phyloP scores from a whole-genome alignment of 2,113 vertebrate species.

The Platysteira castanea region DNA sequence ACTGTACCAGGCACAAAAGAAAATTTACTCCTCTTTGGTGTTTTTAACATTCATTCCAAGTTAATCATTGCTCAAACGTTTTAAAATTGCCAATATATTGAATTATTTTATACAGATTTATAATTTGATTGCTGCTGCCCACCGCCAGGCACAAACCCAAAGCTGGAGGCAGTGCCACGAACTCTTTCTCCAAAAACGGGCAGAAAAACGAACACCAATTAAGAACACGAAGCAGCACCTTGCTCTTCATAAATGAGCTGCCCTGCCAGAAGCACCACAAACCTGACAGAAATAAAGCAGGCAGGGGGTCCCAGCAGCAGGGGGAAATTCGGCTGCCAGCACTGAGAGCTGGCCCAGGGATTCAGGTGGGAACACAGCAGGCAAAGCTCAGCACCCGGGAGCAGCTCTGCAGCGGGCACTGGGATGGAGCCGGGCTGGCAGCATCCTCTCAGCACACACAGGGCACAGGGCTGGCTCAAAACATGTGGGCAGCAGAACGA shows the following conservation, averaged over 20 bases:
- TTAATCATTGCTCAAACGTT: not conserved
- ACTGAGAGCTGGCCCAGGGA: rapidly evolving
- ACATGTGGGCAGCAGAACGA: rapidly evolving
- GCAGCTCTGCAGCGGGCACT: not conserved
- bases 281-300: not conserved
- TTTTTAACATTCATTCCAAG: not conserved
- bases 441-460: too few species aligned
- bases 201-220: not conserved
- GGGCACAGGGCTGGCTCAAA: not conserved
- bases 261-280: not conserved
- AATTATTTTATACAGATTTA: not conserved
- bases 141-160: not conserved
- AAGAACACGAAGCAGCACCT: rapidly evolving
- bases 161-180: not conserved
- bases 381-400: not conserved
- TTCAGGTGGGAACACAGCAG: rapidly evolving
- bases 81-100: not conserved
- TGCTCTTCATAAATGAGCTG: not conserved
- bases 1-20: not conserved
- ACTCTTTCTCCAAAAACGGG: not conserved
- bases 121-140: not conserved
- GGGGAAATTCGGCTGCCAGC: not conserved
- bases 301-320: not conserved
- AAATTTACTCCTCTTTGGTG: not conserved
- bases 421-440: not conserved